Base-by-base conservation (phyloP, 2,888 invertebrate genomes). In the Troides aeacus region DNA sequence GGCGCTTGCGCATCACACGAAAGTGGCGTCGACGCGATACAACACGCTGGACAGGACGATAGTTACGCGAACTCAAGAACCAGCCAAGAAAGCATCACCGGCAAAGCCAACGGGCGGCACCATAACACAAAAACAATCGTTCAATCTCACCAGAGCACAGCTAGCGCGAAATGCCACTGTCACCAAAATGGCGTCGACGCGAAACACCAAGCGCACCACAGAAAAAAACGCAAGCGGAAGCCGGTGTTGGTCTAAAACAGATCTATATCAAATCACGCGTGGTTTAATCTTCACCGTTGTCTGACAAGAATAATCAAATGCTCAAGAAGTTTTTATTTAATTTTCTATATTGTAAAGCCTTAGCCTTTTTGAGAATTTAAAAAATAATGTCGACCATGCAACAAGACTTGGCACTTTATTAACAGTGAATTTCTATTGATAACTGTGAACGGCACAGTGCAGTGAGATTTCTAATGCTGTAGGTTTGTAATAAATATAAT, bases 181-280 rank as follows among this genome's bases (percentile, higher is more conserved):
- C 56, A 30, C 21, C 65, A 71, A 69, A 78, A 75, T 71, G 74
- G 73, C 75, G 72, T 75, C 64, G 60, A 60, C 30, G 21, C 62
- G 53, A 70, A 46, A 50, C 66, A 62, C 53, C 68, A 63, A 21
- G 46, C 42, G 42, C 69, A 80, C 71, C 86, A 83, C 76, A 84
- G 84, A 75, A 83, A 82, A 75, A 89, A 86, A 78, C 83, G 89
- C 77, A 90, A 88, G 83, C 84, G 92, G 72, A 87, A 84, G 75
- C 92, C 92, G 65, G 86, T 92, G 75, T 81, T 92, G 80, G 92
- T 91, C 72, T 91, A 88, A 82, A 68, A 68, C 30, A 72, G 74
- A 63, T 61, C 75, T 71, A 65, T 30, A 4, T 50, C 62, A 71
- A 59, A 77, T 71, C 66, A 69, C 71, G 75, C 70, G 71, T 73